Evolutionary conservation across 2,888 invertebrate species (phyloP).

Genomic region (Aquatica leii): DNA sequence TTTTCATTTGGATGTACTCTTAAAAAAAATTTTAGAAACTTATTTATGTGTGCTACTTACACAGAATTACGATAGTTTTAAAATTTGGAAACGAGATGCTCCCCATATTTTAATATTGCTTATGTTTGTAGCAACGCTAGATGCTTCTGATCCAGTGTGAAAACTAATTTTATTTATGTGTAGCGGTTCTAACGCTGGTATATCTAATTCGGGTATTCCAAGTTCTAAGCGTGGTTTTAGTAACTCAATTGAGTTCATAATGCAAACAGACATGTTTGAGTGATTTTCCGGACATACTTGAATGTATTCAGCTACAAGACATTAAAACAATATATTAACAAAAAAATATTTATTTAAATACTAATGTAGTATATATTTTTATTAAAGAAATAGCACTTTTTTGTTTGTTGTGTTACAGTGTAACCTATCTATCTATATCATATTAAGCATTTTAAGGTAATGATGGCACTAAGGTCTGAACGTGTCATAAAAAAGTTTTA

Average conservation of each 20-base stretch:
- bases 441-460: too few species aligned
- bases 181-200: constrained; percentile 65
- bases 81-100: background rate
- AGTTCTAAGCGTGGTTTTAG: constrained; percentile 53
- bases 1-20: background rate
- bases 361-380: too few species aligned
- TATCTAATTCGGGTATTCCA: constrained; percentile 64
- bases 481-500: too few species aligned
- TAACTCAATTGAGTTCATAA: constrained; percentile 53
- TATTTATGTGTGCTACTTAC: too few species aligned
- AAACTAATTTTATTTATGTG: constrained; percentile 1
- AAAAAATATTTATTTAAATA: too few species aligned
- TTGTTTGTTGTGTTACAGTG: too few species aligned
- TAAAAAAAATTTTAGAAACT: background rate
- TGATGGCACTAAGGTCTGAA: too few species aligned
- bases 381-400: too few species aligned
- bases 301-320: constrained; percentile 9
- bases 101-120: background rate
- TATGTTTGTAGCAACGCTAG: background rate
- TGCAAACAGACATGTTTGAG: constrained; percentile 47
- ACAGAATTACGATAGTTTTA: background rate
- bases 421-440: too few species aligned
- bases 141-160: background rate
- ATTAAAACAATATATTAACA: too few species aligned
- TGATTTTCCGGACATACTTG: background rate